Conservation (phyloP, 2,113 vertebrate genomes). For the Chaetops frenatus region DNA sequence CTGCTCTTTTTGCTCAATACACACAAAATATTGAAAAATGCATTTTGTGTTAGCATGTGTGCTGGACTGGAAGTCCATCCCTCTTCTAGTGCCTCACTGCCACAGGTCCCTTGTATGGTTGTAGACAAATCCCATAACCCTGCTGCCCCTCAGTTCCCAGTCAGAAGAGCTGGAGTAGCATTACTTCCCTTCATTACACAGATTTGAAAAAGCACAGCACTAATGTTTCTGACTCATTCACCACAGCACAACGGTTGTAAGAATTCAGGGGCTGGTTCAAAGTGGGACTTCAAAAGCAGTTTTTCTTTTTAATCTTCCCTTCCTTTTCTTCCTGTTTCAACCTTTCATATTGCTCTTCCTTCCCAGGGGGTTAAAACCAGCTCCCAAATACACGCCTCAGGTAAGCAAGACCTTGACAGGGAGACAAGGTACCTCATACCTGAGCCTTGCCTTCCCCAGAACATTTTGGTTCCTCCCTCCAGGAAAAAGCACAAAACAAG, state of each 20-base stretch:
- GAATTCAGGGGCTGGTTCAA: not conserved
- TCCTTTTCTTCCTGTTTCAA: not conserved
- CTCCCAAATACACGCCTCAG: not conserved
- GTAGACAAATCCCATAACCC: not conserved
- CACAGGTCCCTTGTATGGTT: not conserved
- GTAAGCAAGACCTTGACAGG: fast-evolving
- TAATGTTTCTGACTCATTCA: not conserved
- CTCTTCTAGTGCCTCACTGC: not conserved
- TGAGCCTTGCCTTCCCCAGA: not conserved
- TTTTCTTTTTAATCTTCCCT: not conserved
- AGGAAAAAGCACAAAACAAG: not conserved
- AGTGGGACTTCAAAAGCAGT: not conserved
- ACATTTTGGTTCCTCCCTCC: not conserved
- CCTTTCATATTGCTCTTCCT: not conserved
- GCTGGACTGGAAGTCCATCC: not conserved
- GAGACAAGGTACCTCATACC: not conserved
- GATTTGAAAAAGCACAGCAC: not conserved
- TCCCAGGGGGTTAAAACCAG: not conserved
- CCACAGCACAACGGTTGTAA: not conserved
- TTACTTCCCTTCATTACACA: not conserved
- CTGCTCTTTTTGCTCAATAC: not conserved
- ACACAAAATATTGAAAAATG: not conserved
- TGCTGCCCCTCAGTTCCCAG: not conserved
- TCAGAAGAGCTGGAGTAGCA: not conserved
- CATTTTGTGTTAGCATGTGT: not conserved